Percentiles rank a stretch among this genome's conserved stretches.
Conservation (phyloP, 2,888 invertebrate species). For the Pollenia angustigena region DNA sequence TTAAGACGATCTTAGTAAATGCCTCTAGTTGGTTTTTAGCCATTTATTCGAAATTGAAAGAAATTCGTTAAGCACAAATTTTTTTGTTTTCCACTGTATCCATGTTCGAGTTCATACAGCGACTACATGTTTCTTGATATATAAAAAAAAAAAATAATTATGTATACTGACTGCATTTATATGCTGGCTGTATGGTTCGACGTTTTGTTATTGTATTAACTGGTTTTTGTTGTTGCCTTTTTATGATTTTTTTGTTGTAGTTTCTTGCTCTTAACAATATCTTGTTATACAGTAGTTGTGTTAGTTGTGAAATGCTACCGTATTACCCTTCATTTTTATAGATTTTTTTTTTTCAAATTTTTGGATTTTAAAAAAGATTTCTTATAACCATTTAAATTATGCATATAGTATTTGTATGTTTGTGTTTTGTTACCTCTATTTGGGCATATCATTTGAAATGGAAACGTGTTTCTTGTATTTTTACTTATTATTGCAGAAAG, state of each 20-base stretch:
- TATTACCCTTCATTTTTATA: conserved; percentile 69
- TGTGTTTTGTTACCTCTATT: conserved; percentile 42
- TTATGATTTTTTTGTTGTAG: conserved; percentile 18
- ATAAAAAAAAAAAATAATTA: conserved; percentile 9
- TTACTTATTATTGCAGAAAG: conserved; percentile 56
- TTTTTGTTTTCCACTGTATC: conserved; percentile 9
- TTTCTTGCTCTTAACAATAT: conserved; percentile 63
- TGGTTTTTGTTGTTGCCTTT: conserved; percentile 61
- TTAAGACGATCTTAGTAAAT: too few species aligned
- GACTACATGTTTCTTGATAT: background rate
- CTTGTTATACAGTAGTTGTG: conserved; percentile 70
- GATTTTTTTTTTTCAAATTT: conserved; percentile 46
- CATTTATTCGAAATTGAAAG: too few species aligned
- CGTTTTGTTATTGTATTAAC: conserved; percentile 61
- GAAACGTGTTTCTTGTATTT: conserved; percentile 59
- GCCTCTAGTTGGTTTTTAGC: too few species aligned
- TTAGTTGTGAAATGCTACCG: conserved; percentile 71
- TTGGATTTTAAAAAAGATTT: conserved; percentile 40
- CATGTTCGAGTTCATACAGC: background rate
- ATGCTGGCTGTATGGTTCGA: conserved; percentile 21
- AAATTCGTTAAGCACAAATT: background rate
- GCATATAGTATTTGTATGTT: background rate
- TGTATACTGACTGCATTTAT: conserved; percentile 27
- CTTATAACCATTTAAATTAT: conserved; percentile 1
- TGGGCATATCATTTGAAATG: conserved; percentile 62